Evolutionary conservation across 92 coral and sea anemone genomes (phyloP), one percentile per base, ranked within the genome.

Genomic region (Actinernus sp.): DNA sequence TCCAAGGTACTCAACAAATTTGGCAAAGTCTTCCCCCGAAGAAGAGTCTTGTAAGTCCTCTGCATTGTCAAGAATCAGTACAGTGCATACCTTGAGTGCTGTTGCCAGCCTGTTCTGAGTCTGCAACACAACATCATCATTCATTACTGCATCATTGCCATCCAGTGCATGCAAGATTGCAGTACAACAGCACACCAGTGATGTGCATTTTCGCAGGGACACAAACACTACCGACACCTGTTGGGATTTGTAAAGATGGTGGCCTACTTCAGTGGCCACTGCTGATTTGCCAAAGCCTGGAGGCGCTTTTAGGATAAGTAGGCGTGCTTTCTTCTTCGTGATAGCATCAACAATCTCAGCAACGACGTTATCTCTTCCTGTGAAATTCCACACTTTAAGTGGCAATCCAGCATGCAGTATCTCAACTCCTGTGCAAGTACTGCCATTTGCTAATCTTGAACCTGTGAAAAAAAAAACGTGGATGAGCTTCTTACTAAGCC

Each of bases 271-370:
- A 3, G 28, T 65, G 23, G 74, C 83, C 1, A 82, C 67, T 54
- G 31, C 11, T 8, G 88, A 57, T 53, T 82, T 82, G 12, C 88
- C 88, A 55, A 58, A 49, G 16, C 88, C 88, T 40, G 88, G 88
- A 14, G 62, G 50, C 3, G 77, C 65, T 24, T 59, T 11, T 19
- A 73, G 9, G 0, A 40, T 58, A 9, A 73, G 20, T 61, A 74
- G 36, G 14, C 55, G 81, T 2, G 28, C 57, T 9, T 43, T 7
- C 3, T 58, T 20, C 10, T 8, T 3, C 13, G 23, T 1, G n/a
- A 56, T 20, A 12, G 9, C 7, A n/a, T 26, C 24, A 6, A 47
- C 12, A 14, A 70, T 41, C 14, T 12, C 31, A 7, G 19, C 3
- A 1, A 55, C 47, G 9, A 57, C 2, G 4, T 13, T 46, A 31